Conservation (phyloP, 1,140 invertebrate species). For the Papilio dardanus region DNA sequence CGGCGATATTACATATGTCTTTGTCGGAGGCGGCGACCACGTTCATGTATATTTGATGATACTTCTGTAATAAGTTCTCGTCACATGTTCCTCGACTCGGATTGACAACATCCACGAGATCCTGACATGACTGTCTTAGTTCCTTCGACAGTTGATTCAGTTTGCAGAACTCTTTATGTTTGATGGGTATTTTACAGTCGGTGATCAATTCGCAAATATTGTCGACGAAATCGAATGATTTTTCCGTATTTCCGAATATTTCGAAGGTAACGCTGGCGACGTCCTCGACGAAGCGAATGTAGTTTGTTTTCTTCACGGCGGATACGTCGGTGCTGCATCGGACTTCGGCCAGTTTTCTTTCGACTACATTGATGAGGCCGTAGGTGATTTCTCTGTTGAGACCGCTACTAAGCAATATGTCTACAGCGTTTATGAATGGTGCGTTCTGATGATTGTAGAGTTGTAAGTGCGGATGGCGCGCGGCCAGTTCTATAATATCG, state of each 20-base stretch:
- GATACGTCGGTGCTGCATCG: slow-evolving; percentile 66
- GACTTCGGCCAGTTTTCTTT: slow-evolving; percentile 77
- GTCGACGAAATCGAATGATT: slow-evolving; percentile 72
- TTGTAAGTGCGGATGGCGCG: slow-evolving; percentile 75
- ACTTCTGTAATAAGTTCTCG: slow-evolving; percentile 68
- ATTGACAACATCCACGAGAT: slow-evolving; percentile 62
- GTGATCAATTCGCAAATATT: slow-evolving; percentile 75
- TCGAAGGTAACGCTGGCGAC: slow-evolving; percentile 78
- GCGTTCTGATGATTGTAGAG: slow-evolving; percentile 78
- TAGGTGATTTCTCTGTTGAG: slow-evolving; percentile 80
- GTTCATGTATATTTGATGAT: slow-evolving; percentile 78
- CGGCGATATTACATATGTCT: slow-evolving; percentile 73
- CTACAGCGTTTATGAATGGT: slow-evolving; percentile 77
- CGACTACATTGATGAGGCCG: slow-evolving; percentile 78
- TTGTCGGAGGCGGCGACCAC: slow-evolving; percentile 75
- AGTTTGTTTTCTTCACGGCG: slow-evolving; percentile 76
- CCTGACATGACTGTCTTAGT: slow-evolving; percentile 68
- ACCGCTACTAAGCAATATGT: slow-evolving; percentile 77
- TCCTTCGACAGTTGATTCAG: slow-evolving; percentile 76
- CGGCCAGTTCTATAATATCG: slow-evolving; percentile 73
- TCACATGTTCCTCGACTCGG: slow-evolving; percentile 55
- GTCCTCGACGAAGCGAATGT: slow-evolving; percentile 78
- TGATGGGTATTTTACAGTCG: slow-evolving; percentile 76
- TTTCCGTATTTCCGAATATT: slow-evolving; percentile 76
- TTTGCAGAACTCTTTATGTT: slow-evolving; percentile 79